phyloP scores from a whole-genome alignment of 2,888 invertebrate genomes.

The Trisateles emortualis region DNA sequence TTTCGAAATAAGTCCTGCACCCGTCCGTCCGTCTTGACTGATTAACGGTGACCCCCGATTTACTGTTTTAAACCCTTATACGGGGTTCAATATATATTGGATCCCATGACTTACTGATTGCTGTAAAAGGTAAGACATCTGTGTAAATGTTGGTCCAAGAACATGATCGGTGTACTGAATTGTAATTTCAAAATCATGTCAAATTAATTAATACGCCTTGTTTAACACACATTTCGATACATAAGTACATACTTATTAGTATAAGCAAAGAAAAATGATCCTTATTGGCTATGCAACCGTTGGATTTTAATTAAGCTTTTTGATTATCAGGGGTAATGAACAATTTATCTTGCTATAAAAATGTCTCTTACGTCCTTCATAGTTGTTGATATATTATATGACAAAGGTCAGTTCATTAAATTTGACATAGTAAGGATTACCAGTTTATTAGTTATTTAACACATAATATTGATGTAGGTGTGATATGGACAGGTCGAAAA shows the following conservation, averaged over 20 bases:
- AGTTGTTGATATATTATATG: background rate
- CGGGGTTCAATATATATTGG: constrained; percentile 31
- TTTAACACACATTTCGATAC: constrained; percentile 27
- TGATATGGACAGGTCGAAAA: constrained; percentile 50
- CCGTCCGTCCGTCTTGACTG: constrained; percentile 28
- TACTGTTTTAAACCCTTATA: constrained; percentile 8
- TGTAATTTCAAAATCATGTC: constrained; percentile 56
- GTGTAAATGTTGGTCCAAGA: constrained; percentile 51
- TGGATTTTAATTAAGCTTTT: too few species aligned
- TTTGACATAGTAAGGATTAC: constrained; percentile 47
- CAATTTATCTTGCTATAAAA: background rate
- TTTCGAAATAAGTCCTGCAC: constrained; percentile 34
- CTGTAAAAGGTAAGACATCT: constrained; percentile 46
- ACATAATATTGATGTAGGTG: constrained; percentile 53
- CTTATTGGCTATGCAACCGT: too few species aligned
- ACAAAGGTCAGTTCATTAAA: constrained; percentile 38
- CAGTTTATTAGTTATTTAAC: constrained; percentile 47
- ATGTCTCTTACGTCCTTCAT: background rate
- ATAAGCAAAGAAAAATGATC: too few species aligned
- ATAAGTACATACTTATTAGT: too few species aligned
- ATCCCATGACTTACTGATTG: constrained; percentile 18
- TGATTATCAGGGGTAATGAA: too few species aligned
- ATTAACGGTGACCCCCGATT: constrained; percentile 31
- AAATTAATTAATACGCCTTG: constrained; percentile 53
- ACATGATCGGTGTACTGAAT: constrained; percentile 52